Percentiles rank a stretch among this genome's conserved stretches.
These are phyloP conservation scores for Cheiracanthium punctorium DNA, from an alignment of 2,888 invertebrate genomes.

Conservation along the genomic window DNA sequence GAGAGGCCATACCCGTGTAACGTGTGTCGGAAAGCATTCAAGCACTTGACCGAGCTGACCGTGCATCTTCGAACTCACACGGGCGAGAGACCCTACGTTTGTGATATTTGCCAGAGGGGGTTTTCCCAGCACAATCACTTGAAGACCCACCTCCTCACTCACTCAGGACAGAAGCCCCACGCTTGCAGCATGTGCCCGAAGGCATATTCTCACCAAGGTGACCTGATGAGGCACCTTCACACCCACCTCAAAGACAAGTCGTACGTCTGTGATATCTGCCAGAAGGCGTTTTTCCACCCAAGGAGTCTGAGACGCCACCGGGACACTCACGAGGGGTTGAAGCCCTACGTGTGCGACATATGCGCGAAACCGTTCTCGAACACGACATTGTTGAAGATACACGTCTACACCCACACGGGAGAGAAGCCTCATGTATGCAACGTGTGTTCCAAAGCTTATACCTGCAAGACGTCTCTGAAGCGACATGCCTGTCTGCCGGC, in stretches of 20 bases:
- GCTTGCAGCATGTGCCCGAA: conserved; percentile 23
- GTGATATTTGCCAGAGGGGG: too few relatives aligned
- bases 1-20: too few relatives aligned
- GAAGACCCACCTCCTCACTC: neutral
- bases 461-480: conserved; percentile 13
- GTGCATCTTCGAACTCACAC: too few relatives aligned
- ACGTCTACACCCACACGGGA: neutral
- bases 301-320: conserved; percentile 5
- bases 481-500: too few relatives aligned
- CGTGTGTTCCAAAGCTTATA: conserved; percentile 14
- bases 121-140: too few relatives aligned
- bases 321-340: neutral
- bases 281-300: conserved; percentile 1
- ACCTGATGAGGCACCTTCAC: neutral
- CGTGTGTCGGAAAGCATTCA: too few relatives aligned
- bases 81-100: too few relatives aligned
- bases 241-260: conserved; percentile 29
- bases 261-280: conserved; percentile 26
- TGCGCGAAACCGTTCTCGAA: conserved; percentile 18
- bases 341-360: neutral
- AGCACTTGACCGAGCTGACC: too few relatives aligned
- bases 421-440: conserved; percentile 22
- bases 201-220: conserved; percentile 22
- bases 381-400: neutral
- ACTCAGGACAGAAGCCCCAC: conserved; percentile 24